phyloP scores from a whole-genome alignment of 2,888 invertebrate genomes.

The Rhaphigaster nebulosa region DNA sequence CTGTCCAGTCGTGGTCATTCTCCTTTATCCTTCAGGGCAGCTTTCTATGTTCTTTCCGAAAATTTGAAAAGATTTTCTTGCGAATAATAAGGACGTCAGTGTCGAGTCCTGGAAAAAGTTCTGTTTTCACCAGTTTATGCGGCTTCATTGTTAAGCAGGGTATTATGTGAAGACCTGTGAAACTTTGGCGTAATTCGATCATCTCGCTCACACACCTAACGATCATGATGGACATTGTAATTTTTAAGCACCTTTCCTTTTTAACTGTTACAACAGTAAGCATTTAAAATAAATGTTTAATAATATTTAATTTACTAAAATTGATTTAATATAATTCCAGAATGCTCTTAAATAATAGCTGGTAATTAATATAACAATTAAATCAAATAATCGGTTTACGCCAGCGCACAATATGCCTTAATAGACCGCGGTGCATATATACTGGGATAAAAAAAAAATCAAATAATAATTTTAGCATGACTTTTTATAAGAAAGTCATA shows the following conservation, averaged over 20 bases:
- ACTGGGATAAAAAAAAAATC: too few species aligned
- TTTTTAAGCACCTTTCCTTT: neutral
- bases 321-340: too few species aligned
- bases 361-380: too few species aligned
- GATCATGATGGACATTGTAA: neutral
- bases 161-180: neutral
- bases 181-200: too few species aligned
- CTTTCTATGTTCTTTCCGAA: neutral
- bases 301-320: too few species aligned
- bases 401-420: too few species aligned
- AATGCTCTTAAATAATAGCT: too few species aligned
- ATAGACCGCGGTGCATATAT: too few species aligned
- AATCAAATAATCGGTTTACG: too few species aligned
- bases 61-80: neutral
- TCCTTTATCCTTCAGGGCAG: neutral
- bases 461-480: too few species aligned
- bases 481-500: too few species aligned
- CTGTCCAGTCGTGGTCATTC: neutral
- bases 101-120: neutral
- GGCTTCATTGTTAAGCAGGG: neutral
- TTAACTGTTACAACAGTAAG: neutral
- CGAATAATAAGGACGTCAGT: neutral
- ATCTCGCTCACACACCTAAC: neutral
- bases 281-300: too few species aligned
- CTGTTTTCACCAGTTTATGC: neutral